Percentiles rank a stretch among this genome's conserved stretches.
Evolutionary conservation across 2,113 vertebrate genomes (phyloP).

Genomic region (Platichthys stellatus): DNA sequence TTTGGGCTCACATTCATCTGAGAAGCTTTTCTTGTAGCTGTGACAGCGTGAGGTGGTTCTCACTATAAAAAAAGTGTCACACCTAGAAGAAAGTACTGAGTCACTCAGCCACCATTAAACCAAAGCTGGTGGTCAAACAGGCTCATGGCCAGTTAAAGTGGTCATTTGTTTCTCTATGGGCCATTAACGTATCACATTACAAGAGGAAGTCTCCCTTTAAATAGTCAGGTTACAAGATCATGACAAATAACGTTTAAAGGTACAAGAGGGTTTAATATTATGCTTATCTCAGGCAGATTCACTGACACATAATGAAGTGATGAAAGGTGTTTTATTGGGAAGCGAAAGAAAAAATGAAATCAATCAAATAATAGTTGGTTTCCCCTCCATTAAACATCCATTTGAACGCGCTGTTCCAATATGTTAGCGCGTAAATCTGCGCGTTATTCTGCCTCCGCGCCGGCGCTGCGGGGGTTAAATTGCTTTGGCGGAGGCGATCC

Average conservation of each 20-base stretch:
- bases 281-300: neutral
- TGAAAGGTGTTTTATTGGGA: neutral
- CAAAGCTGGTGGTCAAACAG: slow-evolving; percentile 56
- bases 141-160: slow-evolving; percentile 45
- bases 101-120: slow-evolving; percentile 46
- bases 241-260: neutral
- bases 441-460: neutral
- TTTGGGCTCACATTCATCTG: neutral
- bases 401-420: slow-evolving; percentile 54
- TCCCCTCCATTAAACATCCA: slow-evolving; percentile 17
- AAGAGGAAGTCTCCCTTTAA: slow-evolving; percentile 53
- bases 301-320: neutral
- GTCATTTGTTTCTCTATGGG: slow-evolving; percentile 54
- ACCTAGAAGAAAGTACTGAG: slow-evolving; percentile 37
- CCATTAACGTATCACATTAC: slow-evolving; percentile 63
- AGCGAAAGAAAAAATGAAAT: neutral
- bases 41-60: slow-evolving; percentile 27
- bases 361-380: slow-evolving; percentile 12
- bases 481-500: slow-evolving; percentile 74
- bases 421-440: slow-evolving; percentile 55
- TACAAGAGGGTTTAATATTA: neutral
- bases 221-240: neutral
- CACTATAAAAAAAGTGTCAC: slow-evolving; percentile 17
- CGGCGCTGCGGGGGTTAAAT: slow-evolving; percentile 76
- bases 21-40: neutral